Conservation (phyloP, 2,888 invertebrate genomes). For the Allygus modestus region DNA sequence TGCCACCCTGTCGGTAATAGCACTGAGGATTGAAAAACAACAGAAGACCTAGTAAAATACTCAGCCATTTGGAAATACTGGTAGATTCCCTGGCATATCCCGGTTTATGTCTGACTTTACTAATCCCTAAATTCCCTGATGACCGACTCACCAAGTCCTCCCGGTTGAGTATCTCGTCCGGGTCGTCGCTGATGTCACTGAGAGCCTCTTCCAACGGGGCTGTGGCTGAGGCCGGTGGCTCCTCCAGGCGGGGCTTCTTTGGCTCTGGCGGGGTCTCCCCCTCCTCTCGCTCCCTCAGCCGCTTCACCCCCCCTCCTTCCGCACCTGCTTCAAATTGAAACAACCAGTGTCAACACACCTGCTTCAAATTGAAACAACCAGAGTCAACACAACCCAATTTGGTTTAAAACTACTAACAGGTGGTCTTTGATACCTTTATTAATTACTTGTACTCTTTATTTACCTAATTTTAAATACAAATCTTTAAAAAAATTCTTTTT, state of each 20-base stretch:
- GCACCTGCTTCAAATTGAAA: neutral
- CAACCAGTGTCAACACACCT: neutral
- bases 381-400: neutral
- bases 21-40: too few relatives aligned
- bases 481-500: too few relatives aligned
- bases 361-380: neutral
- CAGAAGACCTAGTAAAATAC: too few relatives aligned
- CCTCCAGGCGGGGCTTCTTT: constrained; percentile 74
- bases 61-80: too few relatives aligned
- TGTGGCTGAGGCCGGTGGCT: constrained; percentile 62
- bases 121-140: too few relatives aligned
- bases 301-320: constrained; percentile 66
- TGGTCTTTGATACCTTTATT: too few relatives aligned
- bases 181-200: constrained; percentile 93
- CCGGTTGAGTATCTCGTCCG: constrained; percentile 90
- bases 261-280: constrained; percentile 72
- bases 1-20: too few relatives aligned
- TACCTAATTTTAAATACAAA: too few relatives aligned
- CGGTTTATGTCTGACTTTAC: too few relatives aligned
- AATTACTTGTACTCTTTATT: too few relatives aligned
- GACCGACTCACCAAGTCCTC: constrained; percentile 79
- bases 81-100: too few relatives aligned
- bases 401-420: neutral
- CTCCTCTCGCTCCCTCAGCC: constrained; percentile 59
- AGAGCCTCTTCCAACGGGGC: constrained; percentile 77